A percentile compares a stretch with the other conserved stretches of the same genome.
Evolutionary conservation across 2,113 vertebrate species (phyloP).

Genomic region (Dipodomys stephensi): DNA sequence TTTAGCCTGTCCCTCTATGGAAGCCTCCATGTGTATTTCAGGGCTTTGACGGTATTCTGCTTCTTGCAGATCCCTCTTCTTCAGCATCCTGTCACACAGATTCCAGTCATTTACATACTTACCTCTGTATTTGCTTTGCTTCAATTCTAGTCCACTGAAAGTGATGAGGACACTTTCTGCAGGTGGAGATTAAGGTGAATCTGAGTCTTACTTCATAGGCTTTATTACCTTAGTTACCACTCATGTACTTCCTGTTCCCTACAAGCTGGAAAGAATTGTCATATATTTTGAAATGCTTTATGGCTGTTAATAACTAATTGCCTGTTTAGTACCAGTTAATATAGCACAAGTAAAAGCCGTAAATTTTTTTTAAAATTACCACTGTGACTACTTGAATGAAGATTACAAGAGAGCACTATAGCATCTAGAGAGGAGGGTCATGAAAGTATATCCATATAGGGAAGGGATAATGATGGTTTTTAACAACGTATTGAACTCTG

Average conservation of each 20-base stretch:
- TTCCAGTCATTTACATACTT: neutral
- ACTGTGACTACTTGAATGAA: neutral
- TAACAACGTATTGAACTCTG: neutral
- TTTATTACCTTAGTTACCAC: neutral
- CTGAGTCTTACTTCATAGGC: neutral
- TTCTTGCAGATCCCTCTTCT: neutral
- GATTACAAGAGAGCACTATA: neutral
- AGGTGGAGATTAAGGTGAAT: neutral
- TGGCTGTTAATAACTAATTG: neutral
- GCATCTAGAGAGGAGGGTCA: too few relatives aligned
- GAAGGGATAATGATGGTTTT: neutral
- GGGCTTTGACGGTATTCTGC: neutral
- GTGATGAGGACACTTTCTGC: neutral
- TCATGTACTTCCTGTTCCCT: neutral
- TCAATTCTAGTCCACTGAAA: neutral
- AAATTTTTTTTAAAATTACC: neutral
- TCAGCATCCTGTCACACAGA: neutral
- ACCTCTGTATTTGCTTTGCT: neutral
- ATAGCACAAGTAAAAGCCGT: neutral
- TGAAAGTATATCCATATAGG: neutral
- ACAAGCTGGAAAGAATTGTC: neutral
- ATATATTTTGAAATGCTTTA: neutral
- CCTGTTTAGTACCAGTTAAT: neutral
- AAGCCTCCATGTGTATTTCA: neutral
- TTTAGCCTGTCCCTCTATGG: too few relatives aligned